Percentiles rank a stretch among this genome's conserved stretches.
Conservation (phyloP, 1,140 invertebrate species). For the Wiebesia pumilae region DNA sequence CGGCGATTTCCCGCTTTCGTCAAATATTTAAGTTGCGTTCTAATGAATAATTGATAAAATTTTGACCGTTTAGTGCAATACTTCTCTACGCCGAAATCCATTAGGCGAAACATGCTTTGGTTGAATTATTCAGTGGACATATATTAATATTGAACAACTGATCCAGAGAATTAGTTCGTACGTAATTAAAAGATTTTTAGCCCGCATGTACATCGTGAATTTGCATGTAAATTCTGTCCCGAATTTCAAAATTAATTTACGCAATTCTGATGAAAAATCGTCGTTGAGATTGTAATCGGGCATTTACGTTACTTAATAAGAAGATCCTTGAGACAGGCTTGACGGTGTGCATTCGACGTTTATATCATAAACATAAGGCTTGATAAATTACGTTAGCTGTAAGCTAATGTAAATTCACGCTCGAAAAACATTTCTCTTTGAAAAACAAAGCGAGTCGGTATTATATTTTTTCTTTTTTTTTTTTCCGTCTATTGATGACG, state of each 20-base stretch:
- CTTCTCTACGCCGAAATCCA: background rate
- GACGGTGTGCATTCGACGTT: background rate
- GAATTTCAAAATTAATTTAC: background rate
- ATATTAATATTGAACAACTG: background rate
- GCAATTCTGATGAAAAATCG: background rate
- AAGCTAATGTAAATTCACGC: background rate
- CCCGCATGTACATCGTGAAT: no score
- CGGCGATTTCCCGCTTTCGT: background rate
- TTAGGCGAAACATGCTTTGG: background rate
- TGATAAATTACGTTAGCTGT: background rate
- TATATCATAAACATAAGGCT: background rate
- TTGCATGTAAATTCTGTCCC: background rate
- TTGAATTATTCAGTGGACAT: background rate
- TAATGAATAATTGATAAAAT: background rate
- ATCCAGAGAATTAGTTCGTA: background rate
- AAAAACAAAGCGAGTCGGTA: background rate
- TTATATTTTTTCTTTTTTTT: background rate
- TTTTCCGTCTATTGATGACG: background rate
- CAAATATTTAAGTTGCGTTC: background rate
- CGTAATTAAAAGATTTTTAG: background rate
- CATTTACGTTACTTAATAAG: background rate
- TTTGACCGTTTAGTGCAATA: background rate
- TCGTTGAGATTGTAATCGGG: background rate
- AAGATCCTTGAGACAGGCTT: background rate
- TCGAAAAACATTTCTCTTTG: background rate